These are phyloP conservation scores for Cephalopholis sonnerati DNA, from an alignment of 2,113 vertebrate species.

Conservation along the genomic window DNA sequence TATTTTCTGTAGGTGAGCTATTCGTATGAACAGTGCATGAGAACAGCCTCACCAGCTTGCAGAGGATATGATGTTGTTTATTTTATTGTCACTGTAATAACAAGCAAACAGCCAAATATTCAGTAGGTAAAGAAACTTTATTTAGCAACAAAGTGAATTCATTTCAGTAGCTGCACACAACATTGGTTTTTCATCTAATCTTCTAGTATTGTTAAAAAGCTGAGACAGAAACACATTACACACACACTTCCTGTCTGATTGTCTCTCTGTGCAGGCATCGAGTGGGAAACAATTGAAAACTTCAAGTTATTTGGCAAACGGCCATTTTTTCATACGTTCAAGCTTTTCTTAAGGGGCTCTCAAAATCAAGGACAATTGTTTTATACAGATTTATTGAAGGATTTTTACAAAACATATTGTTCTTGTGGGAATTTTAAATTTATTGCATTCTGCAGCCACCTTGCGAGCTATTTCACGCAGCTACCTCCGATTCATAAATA, in stretches of 20 bases:
- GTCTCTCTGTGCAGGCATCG: constrained; percentile 69
- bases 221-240: constrained; percentile 48
- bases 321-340: neutral
- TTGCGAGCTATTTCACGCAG: neutral
- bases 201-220: constrained; percentile 58
- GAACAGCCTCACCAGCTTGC: too few species aligned
- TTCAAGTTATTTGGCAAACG: constrained; percentile 33
- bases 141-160: constrained; percentile 77
- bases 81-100: neutral
- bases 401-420: constrained; percentile 11
- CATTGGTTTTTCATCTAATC: constrained; percentile 43
- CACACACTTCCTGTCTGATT: constrained; percentile 71
- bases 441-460: neutral
- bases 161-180: constrained; percentile 73
- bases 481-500: constrained; percentile 19
- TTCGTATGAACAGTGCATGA: too few species aligned
- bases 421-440: constrained; percentile 9
- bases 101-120: neutral
- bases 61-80: too few species aligned
- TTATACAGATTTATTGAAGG: constrained; percentile 10
- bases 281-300: constrained; percentile 40
- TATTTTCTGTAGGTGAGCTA: too few species aligned
- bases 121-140: constrained; percentile 81
- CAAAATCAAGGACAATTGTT: constrained; percentile 15
- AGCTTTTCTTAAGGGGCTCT: neutral